These are phyloP conservation scores for Scatophagus argus DNA, from an alignment of 2,113 vertebrate species.

Conservation along the genomic window DNA sequence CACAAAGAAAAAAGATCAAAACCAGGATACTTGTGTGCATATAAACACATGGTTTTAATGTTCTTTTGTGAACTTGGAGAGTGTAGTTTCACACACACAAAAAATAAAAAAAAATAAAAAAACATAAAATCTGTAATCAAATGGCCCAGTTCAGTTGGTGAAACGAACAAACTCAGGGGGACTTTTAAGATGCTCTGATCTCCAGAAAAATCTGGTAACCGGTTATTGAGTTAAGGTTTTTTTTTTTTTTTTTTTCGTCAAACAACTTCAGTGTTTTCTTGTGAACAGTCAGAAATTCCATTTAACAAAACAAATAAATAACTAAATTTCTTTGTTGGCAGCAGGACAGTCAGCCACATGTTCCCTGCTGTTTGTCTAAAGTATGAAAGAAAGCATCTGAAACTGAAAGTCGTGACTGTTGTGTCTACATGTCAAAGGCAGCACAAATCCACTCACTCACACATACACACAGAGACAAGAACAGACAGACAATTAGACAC, in stretches of 20 bases:
- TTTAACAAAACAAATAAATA: background rate
- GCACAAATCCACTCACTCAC: slow-evolving; percentile 31
- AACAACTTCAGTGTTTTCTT: background rate
- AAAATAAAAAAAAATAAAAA: no score
- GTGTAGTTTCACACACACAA: background rate
- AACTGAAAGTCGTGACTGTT: background rate
- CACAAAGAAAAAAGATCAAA: background rate
- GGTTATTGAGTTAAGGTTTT: background rate
- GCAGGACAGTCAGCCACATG: background rate
- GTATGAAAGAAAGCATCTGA: slow-evolving; percentile 16
- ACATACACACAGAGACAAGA: slow-evolving; percentile 39
- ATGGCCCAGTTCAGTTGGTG: no score
- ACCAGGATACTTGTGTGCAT: background rate
- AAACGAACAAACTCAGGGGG: background rate
- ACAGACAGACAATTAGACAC: slow-evolving; percentile 62
- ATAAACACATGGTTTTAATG: background rate
- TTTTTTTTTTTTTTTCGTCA: no score
- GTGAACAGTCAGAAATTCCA: background rate
- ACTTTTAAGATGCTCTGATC: background rate
- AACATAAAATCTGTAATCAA: no score
- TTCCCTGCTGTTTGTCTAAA: background rate
- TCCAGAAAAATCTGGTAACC: background rate
- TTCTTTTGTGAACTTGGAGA: background rate
- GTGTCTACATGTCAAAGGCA: background rate
- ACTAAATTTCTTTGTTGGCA: background rate